Percentiles rank a stretch among this genome's conserved stretches.
Conservation (phyloP, 2,113 vertebrate species). For the Mus pahari region DNA sequence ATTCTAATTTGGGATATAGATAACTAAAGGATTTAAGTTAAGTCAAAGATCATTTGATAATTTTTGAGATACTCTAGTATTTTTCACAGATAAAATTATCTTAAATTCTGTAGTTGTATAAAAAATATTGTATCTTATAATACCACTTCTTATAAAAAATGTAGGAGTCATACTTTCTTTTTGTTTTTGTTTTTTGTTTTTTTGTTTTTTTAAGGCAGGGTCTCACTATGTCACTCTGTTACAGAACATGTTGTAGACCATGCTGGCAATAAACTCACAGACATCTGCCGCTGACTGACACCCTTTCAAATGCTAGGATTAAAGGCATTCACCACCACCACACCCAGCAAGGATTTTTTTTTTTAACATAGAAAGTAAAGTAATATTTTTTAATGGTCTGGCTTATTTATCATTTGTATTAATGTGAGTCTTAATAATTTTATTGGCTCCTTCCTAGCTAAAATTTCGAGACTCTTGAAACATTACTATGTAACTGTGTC, state of each 20-base stretch:
- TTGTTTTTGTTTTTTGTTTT: neutral
- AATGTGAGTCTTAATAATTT: conserved; percentile 19
- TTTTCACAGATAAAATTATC: neutral
- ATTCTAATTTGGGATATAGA: conserved; percentile 52
- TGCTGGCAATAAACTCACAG: neutral
- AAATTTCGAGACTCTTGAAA: conserved; percentile 45
- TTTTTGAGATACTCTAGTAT: neutral
- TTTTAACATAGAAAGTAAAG: conserved; percentile 30
- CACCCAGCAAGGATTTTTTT: neutral
- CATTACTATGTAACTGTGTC: conserved; percentile 31
- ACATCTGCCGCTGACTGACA: no score
- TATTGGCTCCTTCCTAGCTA: conserved; percentile 6
- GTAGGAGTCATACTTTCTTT: neutral
- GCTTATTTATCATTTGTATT: conserved; percentile 25
- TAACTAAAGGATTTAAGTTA: conserved; percentile 52
- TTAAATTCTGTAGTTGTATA: neutral
- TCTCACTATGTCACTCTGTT: neutral
- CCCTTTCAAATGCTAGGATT: neutral
- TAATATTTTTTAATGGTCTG: neutral
- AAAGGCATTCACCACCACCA: neutral
- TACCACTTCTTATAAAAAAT: conserved; percentile 61
- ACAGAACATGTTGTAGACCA: neutral
- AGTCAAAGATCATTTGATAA: conserved; percentile 48
- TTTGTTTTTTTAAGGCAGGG: neutral
- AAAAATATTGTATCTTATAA: conserved; percentile 19